Evolutionary conservation across 30 jellyfish, hydroid and myxozoan species (phyloP).

Genomic region (Pseudorhiza aurosa): DNA sequence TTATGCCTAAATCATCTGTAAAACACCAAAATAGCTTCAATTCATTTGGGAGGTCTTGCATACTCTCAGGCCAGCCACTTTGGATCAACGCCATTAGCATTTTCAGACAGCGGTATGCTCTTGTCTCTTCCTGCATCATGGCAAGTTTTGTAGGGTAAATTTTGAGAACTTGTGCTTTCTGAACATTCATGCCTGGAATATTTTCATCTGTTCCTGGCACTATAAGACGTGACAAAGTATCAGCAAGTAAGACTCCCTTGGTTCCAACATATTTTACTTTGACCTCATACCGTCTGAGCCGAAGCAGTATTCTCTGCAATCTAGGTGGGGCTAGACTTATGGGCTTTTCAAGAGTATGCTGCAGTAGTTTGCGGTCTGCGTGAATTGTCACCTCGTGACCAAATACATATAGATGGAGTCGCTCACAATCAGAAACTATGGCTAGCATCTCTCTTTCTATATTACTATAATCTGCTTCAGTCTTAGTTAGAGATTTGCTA

Average conservation of each 20-base stretch:
- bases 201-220: conserved; percentile 7
- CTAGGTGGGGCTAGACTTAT: conserved; percentile 5
- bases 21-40: conserved; percentile 23
- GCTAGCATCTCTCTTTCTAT: no score
- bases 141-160: conserved; percentile 2
- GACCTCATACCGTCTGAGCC: conserved; percentile 11
- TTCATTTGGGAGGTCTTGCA: conserved; percentile 17
- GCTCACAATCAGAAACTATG: no score
- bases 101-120: conserved; percentile 28
- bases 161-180: conserved; percentile 4
- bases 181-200: conserved; percentile 6
- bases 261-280: conserved; percentile 3
- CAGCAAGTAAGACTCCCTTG: conserved; percentile 7
- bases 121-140: conserved; percentile 12
- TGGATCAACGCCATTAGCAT: conserved; percentile 4
- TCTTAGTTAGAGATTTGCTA: no score
- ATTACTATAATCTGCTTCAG: no score
- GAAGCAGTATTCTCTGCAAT: conserved; percentile 9
- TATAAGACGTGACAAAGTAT: not conserved
- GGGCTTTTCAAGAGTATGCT: not conserved
- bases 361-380: not conserved
- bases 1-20: conserved; percentile 40
- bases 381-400: not conserved
- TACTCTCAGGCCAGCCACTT: conserved; percentile 63
- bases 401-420: not conserved